Evolutionary conservation across 2,888 invertebrate species (phyloP).

Genomic region (Dynastes grantii): DNA sequence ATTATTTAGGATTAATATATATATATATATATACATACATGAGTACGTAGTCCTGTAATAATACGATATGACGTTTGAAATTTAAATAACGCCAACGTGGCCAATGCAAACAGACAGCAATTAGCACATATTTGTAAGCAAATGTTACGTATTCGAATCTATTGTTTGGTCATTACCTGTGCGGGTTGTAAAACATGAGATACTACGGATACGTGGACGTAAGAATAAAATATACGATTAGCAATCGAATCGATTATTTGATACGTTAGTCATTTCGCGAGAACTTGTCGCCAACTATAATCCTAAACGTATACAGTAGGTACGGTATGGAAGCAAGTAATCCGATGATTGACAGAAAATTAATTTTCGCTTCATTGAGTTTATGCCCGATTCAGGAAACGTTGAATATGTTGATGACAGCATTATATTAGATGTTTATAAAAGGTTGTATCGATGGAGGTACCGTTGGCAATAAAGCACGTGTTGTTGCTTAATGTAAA

Average conservation of each 20-base stretch:
- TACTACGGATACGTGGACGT: constrained; percentile 14
- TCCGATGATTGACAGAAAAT: too few species aligned
- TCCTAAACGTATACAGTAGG: background rate
- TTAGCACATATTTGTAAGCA: constrained; percentile 41
- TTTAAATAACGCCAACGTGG: constrained; percentile 14
- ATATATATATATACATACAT: too few species aligned
- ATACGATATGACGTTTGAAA: constrained; percentile 20
- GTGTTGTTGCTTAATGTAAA: too few species aligned
- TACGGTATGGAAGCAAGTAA: too few species aligned
- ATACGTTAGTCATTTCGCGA: constrained; percentile 12
- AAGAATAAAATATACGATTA: constrained; percentile 30
- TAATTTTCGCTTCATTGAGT: too few species aligned
- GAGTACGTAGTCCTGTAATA: background rate
- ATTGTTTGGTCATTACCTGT: constrained; percentile 35
- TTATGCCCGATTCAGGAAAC: too few species aligned
- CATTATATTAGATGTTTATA: too few species aligned
- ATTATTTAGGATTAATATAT: too few species aligned
- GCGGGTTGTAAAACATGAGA: constrained; percentile 19
- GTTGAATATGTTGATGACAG: too few species aligned
- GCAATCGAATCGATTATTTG: constrained; percentile 19
- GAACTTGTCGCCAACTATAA: constrained; percentile 2
- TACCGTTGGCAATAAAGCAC: too few species aligned
- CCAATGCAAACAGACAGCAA: constrained; percentile 18
- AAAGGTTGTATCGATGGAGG: too few species aligned
- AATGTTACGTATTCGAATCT: constrained; percentile 24